Conservation (phyloP, 1,140 invertebrate genomes). For the Mesaphorura yosii region DNA sequence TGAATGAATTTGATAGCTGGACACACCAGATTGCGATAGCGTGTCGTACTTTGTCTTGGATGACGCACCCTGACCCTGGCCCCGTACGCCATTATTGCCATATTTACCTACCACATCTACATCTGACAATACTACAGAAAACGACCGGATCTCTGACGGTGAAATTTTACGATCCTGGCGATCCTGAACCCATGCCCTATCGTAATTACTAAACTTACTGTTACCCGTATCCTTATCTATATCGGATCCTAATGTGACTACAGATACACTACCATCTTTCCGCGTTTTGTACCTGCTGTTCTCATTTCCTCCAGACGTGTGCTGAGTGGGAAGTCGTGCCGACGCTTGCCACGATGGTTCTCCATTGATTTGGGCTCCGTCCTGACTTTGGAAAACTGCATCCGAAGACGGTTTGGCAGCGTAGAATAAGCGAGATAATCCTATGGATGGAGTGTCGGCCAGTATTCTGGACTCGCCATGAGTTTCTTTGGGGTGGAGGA, state of each 20-base stretch:
- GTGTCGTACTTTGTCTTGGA: slow-evolving; percentile 10
- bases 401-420: too few relatives aligned
- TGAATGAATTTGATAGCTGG: slow-evolving; percentile 24
- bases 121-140: slow-evolving; percentile 30
- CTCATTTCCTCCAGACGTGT: slow-evolving; percentile 27
- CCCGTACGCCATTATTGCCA: slow-evolving; percentile 3
- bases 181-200: background rate
- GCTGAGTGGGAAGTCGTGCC: slow-evolving; percentile 24
- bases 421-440: too few relatives aligned
- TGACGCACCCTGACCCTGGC: background rate
- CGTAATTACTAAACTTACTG: too few relatives aligned
- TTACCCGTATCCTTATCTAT: too few relatives aligned
- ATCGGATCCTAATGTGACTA: slow-evolving; percentile 26
- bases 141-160: slow-evolving; percentile 25
- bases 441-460: too few relatives aligned
- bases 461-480: too few relatives aligned
- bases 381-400: too few relatives aligned
- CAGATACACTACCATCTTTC: slow-evolving; percentile 29
- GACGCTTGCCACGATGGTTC: slow-evolving; percentile 21
- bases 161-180: background rate
- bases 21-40: slow-evolving; percentile 23
- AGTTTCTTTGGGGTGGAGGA: too few relatives aligned
- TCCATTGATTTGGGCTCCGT: too few relatives aligned
- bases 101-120: slow-evolving; percentile 30
- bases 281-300: slow-evolving; percentile 31